Percentiles rank a stretch among this genome's conserved stretches.
Evolutionary conservation across 2,888 invertebrate genomes (phyloP).

Genomic region (Pseudococcus viburni): DNA sequence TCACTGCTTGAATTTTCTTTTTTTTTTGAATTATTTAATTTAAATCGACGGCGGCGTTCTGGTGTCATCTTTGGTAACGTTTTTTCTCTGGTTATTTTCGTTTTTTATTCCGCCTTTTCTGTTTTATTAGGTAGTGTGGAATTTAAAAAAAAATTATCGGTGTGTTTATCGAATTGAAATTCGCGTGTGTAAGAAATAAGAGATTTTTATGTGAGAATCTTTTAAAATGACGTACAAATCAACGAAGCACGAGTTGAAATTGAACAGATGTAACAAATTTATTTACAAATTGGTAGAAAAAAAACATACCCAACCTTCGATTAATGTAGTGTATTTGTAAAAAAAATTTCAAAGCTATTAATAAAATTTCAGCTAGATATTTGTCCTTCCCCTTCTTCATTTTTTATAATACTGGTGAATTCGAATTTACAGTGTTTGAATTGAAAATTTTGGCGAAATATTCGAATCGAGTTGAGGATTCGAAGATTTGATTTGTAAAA

Average conservation of each 20-base stretch:
- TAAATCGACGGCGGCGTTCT: neutral
- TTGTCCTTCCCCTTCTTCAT: too few relatives aligned
- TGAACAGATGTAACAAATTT: neutral
- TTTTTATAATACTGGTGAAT: too few relatives aligned
- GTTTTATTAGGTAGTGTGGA: neutral
- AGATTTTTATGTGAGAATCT: neutral
- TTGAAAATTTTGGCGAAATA: too few relatives aligned
- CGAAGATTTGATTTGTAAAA: too few relatives aligned
- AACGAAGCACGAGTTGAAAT: neutral
- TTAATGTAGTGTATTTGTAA: neutral
- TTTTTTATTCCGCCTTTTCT: neutral
- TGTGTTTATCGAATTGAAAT: neutral
- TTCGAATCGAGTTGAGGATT: too few relatives aligned
- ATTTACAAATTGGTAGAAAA: neutral
- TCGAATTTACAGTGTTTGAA: too few relatives aligned
- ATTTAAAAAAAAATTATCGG: neutral
- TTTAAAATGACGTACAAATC: neutral
- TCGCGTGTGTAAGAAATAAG: neutral
- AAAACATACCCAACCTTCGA: neutral
- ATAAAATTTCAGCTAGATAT: too few relatives aligned
- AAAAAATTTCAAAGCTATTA: neutral
- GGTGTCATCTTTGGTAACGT: neutral
- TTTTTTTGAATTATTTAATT: neutral
- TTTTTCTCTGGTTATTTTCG: neutral
- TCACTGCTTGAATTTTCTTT: neutral